A percentile compares a stretch with the other conserved stretches of the same genome.
These are phyloP conservation scores for Osmoderma eremita DNA, from an alignment of 2,888 invertebrate species.

Conservation along the genomic window DNA sequence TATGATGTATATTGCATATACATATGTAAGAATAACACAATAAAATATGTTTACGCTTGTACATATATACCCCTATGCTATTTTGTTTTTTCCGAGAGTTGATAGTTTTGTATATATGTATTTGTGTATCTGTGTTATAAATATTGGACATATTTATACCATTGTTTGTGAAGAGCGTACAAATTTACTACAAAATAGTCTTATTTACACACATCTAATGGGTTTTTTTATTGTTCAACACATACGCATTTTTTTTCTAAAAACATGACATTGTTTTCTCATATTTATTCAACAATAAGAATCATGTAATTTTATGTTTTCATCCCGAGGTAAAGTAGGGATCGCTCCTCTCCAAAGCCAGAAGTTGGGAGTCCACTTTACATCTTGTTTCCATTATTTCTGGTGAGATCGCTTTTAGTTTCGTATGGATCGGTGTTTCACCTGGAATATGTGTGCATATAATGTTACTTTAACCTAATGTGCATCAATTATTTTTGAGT, in stretches of 20 bases:
- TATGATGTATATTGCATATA: conserved; percentile 3
- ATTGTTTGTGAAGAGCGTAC: conserved; percentile 26
- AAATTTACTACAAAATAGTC: conserved; percentile 38
- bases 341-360: not conserved
- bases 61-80: too few species aligned
- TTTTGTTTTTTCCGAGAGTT: too few species aligned
- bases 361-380: not conserved
- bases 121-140: not conserved
- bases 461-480: not conserved
- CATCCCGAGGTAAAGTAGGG: not conserved
- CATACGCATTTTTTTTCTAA: conserved; percentile 24
- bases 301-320: conserved; percentile 19
- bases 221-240: conserved; percentile 40
- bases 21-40: not conserved
- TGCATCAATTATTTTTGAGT: not conserved
- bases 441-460: conserved; percentile 2
- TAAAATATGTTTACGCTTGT: too few species aligned
- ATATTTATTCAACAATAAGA: conserved; percentile 29
- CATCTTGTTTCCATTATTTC: conserved; percentile 2
- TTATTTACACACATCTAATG: conserved; percentile 36
- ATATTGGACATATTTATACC: not conserved
- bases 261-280: conserved; percentile 33
- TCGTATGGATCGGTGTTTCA: conserved; percentile 4
- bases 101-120: too few species aligned
- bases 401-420: not conserved